Percentiles rank a stretch among this genome's conserved stretches.
Evolutionary conservation across 2,113 vertebrate genomes (phyloP).

Genomic region (Irena cyanogastra): DNA sequence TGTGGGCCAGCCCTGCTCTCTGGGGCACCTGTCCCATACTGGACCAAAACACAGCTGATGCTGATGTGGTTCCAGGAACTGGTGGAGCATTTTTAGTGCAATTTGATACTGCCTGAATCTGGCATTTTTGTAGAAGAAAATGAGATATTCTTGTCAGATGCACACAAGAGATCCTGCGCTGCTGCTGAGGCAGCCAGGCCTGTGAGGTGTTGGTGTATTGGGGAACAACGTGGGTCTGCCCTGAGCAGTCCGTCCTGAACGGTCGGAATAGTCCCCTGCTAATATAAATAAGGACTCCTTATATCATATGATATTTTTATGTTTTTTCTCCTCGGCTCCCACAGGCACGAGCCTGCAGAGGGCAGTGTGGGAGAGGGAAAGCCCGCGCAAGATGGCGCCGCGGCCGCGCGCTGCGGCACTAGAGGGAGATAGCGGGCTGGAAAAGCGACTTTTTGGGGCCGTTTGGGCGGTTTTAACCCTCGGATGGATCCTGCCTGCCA

Average conservation of each 20-base stretch:
- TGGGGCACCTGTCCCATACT: accelerated
- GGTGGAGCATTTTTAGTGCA: accelerated
- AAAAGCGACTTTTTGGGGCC: accelerated
- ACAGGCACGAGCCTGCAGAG: constrained; percentile 26
- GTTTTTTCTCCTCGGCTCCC: accelerated
- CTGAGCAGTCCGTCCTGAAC: background rate
- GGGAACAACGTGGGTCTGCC: background rate
- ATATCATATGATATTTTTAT: accelerated
- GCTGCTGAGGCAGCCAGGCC: background rate
- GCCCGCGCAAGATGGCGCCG: background rate
- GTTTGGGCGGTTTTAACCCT: background rate
- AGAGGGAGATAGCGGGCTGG: background rate
- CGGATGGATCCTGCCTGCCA: background rate
- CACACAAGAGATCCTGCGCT: accelerated
- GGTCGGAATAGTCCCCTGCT: no score
- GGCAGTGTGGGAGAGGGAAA: constrained; percentile 24
- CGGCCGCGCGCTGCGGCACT: accelerated
- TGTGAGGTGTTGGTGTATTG: accelerated
- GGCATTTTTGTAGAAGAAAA: background rate
- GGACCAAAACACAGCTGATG: accelerated
- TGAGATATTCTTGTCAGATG: background rate
- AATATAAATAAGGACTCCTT: background rate
- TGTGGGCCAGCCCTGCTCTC: background rate
- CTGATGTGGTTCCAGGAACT: background rate
- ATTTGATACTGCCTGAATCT: accelerated